Percentiles rank a stretch among this genome's conserved stretches.
These are phyloP conservation scores for Parotia lawesii DNA, from an alignment of 2,113 vertebrate species.

Conservation along the genomic window DNA sequence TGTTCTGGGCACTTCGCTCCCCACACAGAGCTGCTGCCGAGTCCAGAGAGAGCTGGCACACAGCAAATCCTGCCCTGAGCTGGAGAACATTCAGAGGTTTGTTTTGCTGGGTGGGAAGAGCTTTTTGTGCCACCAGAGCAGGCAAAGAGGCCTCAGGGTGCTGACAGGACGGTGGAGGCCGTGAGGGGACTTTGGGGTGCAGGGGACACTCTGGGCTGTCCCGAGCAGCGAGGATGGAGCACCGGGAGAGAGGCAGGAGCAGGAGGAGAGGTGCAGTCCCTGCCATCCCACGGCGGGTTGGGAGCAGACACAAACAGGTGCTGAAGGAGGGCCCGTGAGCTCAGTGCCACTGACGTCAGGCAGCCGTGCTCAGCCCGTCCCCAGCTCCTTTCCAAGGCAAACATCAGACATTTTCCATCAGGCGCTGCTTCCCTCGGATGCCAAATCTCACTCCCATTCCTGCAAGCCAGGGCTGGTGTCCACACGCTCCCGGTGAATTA, in stretches of 20 bases:
- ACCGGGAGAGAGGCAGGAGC: neutral
- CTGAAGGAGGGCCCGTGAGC: neutral
- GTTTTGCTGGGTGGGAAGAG: neutral
- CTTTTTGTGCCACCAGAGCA: neutral
- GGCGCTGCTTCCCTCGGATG: neutral
- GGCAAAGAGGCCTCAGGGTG: neutral
- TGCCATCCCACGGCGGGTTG: neutral
- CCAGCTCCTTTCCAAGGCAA: constrained; percentile 43
- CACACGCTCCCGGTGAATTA: neutral
- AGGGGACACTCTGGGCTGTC: neutral
- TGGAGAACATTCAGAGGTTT: neutral
- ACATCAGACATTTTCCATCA: constrained; percentile 33
- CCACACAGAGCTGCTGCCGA: neutral
- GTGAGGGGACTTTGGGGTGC: neutral
- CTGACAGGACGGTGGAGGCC: neutral
- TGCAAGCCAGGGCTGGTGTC: constrained; percentile 28
- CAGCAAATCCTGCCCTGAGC: neutral
- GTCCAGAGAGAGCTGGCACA: neutral
- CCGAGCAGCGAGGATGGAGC: neutral
- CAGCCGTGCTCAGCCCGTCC: neutral
- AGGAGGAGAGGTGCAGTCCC: neutral
- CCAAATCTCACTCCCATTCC: constrained; percentile 27
- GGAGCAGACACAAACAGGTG: neutral
- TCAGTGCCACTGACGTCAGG: neutral
- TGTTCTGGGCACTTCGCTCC: neutral